A percentile compares a stretch with the other conserved stretches of the same genome.
Conservation (phyloP, 2,888 invertebrate genomes). For the Cataglyphis livida region DNA sequence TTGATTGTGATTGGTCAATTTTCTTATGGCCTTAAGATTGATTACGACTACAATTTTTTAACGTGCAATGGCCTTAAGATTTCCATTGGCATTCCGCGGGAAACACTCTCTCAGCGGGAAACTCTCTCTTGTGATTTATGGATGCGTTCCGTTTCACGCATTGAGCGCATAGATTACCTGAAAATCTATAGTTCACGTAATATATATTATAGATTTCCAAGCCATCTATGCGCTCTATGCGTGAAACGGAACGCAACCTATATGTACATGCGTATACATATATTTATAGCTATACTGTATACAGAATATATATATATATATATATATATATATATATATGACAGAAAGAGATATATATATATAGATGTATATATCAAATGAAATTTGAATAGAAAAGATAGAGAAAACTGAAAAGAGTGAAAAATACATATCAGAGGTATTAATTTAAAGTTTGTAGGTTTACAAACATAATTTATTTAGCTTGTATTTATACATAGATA, state of each 20-base stretch:
- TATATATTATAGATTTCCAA: too few relatives aligned
- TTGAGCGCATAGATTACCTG: too few relatives aligned
- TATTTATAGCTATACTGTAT: not conserved
- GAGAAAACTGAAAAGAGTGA: not conserved
- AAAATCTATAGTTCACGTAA: too few relatives aligned
- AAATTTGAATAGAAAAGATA: not conserved
- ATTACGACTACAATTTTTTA: too few relatives aligned
- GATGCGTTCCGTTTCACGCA: too few relatives aligned
- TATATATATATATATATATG: conserved; percentile 8
- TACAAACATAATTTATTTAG: not conserved
- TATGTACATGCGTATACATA: not conserved
- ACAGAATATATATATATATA: not conserved
- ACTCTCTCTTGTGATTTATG: too few relatives aligned
- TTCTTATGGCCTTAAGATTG: too few relatives aligned
- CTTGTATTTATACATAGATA: not conserved
- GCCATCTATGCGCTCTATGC: too few relatives aligned
- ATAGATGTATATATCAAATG: not conserved
- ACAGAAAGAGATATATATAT: not conserved
- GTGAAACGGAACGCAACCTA: too few relatives aligned
- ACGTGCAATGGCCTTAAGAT: not conserved
- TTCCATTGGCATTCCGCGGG: not conserved
- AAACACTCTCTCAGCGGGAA: not conserved
- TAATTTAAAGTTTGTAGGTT: not conserved
- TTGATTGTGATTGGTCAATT: too few relatives aligned
- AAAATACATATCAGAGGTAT: not conserved